Conservation (phyloP, 2,797 vertebrate genomes). For the Caiman crocodilus region DNA sequence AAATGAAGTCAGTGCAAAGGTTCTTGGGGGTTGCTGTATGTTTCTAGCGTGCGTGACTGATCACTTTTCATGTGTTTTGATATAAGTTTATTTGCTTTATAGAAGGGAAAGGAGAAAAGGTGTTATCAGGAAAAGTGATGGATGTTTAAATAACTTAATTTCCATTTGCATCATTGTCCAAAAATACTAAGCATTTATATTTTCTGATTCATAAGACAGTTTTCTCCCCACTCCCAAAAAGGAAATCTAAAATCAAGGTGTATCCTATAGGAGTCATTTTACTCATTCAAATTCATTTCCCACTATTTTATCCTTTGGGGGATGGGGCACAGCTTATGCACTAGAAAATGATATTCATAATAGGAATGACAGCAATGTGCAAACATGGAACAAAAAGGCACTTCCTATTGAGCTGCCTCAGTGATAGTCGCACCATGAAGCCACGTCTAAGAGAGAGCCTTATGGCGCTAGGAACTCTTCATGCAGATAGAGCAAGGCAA, state of each 20-base stretch:
- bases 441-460: background rate
- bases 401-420: background rate
- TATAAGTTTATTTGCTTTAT: accelerated
- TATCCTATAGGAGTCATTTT: background rate
- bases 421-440: background rate
- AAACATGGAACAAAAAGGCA: background rate
- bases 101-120: background rate
- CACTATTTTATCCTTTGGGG: no score
- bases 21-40: accelerated
- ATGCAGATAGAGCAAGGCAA: background rate
- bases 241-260: background rate
- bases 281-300: background rate
- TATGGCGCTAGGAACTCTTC: background rate
- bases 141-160: background rate
- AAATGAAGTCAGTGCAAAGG: background rate
- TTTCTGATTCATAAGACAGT: no score
- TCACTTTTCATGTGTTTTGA: background rate
- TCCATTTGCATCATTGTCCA: background rate
- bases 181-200: background rate
- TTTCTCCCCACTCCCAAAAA: no score
- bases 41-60: background rate
- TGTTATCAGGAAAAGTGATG: background rate
- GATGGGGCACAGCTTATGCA: no score
- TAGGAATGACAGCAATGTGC: background rate
- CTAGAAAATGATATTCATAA: no score